Base-by-base conservation (phyloP, 2,888 invertebrate species). In the Phyto melanocephala region DNA sequence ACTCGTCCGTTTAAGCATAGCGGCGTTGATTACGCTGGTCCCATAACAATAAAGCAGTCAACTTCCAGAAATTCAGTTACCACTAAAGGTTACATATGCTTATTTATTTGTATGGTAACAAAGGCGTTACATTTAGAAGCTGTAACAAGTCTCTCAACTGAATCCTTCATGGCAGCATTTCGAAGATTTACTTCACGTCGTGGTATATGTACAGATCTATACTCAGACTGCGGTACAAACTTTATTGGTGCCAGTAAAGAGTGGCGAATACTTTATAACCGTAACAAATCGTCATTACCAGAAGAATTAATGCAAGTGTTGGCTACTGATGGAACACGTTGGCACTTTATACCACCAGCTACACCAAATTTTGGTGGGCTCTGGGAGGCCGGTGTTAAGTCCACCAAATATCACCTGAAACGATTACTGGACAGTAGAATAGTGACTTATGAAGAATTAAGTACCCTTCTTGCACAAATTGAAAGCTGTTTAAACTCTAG, bases 1-100 rank as follows among this genome's bases (percentile, higher is more conserved):
- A 35, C 65, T 7, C 28, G 60, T 11, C 83, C 84, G 13, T 86
- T 86, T 42, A 63, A 68, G 8, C 62, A 77, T 28, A 81, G 70
- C 15, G 85, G 85, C 1, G 75, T 85, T 2, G 86, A 86, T 52
- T 86, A 84, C 42, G 84, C 81, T 45, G 86, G 86, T 28, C 85
- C 85, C 11, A 68, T 84, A 33, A 50, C 42, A 2, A 70, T 86
- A 2, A 84, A 84, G 11, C 84, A 83, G 24, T 67, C 76, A 10
- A 60, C 33, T 10, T n/a, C 63, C 17, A 40, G 84, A 50, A 56
- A 52, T 37, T 63, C 72, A n/a, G n/a, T 42, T 10, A 58, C 47
- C 3, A 33, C 47, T 2, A 85, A 85, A 62, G 56, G 67, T 0
- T 85, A 85, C 47, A 70, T 85, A 20, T 82, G 80, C 8, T 37